Evolutionary conservation across 1,140 invertebrate genomes (phyloP), one percentile per base, ranked within the genome.

Genomic region (Drosophila asahinai): DNA sequence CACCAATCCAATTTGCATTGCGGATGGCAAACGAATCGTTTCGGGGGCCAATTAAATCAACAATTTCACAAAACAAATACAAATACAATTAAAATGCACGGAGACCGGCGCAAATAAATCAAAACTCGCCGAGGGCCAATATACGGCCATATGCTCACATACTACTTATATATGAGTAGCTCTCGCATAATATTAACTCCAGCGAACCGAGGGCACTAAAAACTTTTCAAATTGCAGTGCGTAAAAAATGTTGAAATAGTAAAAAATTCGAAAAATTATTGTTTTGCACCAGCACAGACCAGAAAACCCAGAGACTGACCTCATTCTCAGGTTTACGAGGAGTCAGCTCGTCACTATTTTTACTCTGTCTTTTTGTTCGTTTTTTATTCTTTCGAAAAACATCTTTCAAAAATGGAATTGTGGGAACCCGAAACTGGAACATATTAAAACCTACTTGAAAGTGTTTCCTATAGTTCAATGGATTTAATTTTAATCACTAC

Each of bases 71-170:
- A 67, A 67, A 40, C 27, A 47, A 66, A 66, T 19, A 52, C 66
- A 72, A 72, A 66, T 38, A 67, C 42, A 67, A 72, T 77, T 77
- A 67, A 77, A 77, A 77, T 77, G 54, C 74, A 66, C 40, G 47
- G 33, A 67, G 73, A 76, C 38, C 45, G 25, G 14, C 42, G 63
- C 54, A 77, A 77, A 77, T 77, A 77, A 77, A 77, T 77, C 61
- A 77, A 66, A 59, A 73, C 33, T 19, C 3, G 19, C 0, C 36
- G 19, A 36, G 36, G 51, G 36, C 33, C 38, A 5, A 47, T 17
- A 9, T 19, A 30, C 33, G 33, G 33, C 33, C 33, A 36, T 36
- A 36, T 36, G 33, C 9, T 3, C 14, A 36, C 30, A 45, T n/a
- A 7, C 27, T 30, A 30, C 27, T 7, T 30, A 30, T 30, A 12